phyloP scores from a whole-genome alignment of 2,797 vertebrate species.

The Artibeus jamaicensis region DNA sequence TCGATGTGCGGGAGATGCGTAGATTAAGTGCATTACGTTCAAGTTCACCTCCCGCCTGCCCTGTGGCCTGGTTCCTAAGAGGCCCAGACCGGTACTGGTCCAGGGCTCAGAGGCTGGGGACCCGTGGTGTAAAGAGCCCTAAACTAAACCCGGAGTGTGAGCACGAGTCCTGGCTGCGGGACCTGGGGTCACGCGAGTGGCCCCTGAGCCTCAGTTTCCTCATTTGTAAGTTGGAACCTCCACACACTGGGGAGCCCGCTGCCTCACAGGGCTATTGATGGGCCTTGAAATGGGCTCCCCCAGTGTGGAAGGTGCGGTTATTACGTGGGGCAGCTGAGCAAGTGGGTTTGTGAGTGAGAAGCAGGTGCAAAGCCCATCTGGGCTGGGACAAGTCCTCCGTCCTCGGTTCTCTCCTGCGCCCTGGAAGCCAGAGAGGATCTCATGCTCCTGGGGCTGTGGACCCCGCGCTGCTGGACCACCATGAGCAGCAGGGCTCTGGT shows the following conservation, averaged over 20 bases:
- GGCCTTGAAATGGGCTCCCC: too few relatives aligned
- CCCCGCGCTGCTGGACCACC: accelerated
- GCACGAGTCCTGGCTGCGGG: background rate
- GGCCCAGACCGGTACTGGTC: too few relatives aligned
- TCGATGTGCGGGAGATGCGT: too few relatives aligned
- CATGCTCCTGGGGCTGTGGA: accelerated
- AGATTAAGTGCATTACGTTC: background rate
- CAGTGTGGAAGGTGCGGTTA: accelerated
- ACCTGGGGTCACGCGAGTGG: accelerated
- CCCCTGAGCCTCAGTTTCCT: background rate
- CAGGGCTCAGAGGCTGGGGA: too few relatives aligned
- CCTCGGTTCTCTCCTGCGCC: accelerated
- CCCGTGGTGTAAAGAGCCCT: background rate
- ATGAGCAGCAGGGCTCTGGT: background rate
- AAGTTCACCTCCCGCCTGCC: too few relatives aligned
- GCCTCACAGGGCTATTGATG: background rate
- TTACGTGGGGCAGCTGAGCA: accelerated
- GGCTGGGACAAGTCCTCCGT: background rate
- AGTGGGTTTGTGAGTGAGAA: background rate
- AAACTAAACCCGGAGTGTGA: background rate
- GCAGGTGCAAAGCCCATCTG: background rate
- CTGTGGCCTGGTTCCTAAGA: too few relatives aligned
- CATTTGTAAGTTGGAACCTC: accelerated
- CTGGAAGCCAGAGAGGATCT: background rate
- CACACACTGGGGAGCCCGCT: background rate